Base-by-base conservation (phyloP, 2,888 invertebrate genomes). In the Brachypalpus laphriformis region DNA sequence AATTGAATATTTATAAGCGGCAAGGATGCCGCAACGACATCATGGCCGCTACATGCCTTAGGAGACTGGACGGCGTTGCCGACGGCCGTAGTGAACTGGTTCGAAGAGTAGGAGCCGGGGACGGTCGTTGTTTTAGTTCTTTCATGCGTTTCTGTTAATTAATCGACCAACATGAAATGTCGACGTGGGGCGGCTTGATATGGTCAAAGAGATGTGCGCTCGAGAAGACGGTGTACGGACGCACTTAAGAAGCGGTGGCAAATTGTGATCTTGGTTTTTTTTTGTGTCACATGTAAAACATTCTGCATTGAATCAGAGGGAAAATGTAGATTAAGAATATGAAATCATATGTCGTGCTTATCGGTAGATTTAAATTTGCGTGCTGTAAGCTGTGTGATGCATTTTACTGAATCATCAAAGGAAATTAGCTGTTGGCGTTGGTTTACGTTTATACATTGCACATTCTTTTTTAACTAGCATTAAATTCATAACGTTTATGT, bases 1-100 rank as follows among this genome's bases (percentile, higher is more conserved):
- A 89, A 89, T 88, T 89, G 88, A 88, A 90, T 89, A 89, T 89
- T 89, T 89, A 89, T 89, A 89, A 88, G 87, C 63, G 74, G 57
- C 66, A 63, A 76, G 75, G 85, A 85, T 81, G 75, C 85, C 71
- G 70, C 72, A 68, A 45, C 74, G 63, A 85, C 63, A 81, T 85
- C 85, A 85, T 81, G 85, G 75, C 75, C 75, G 81, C 70, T 14
- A 7, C 59, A 47, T 65, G 40, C 70, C 65, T 81, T 34, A 25
- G 70, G 85, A 85, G 85, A 85, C 85, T 75, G 25, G 49, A 25
- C 75, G 85, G 85, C 85, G 85, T 85, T 85, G 63, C 16, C 22
- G 9, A 3, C 66, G 37, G 14, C 7, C 45, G 54, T 14, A 9
- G 45, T 18, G 22, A 85, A 80, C 85, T 65, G 85, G 85, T 85